phyloP scores from a whole-genome alignment of 2,888 invertebrate species.

The Trisateles emortualis region DNA sequence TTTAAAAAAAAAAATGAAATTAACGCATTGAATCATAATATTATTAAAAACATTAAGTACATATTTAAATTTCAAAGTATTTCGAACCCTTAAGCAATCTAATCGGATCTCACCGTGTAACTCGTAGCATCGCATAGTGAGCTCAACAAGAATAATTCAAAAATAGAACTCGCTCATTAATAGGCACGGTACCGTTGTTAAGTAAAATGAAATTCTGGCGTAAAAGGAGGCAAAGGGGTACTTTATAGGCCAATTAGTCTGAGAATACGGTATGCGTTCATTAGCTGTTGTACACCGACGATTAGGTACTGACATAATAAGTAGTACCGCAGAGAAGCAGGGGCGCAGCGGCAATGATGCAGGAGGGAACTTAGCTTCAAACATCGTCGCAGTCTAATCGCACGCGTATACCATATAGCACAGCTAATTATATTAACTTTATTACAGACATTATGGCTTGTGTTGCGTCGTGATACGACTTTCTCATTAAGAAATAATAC shows the following conservation, averaged over 20 bases:
- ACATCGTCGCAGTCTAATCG: constrained; percentile 14
- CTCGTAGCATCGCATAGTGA: neutral
- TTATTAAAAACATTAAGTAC: constrained; percentile 16
- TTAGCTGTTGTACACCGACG: constrained; percentile 57
- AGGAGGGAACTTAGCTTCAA: neutral
- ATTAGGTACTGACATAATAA: constrained; percentile 52
- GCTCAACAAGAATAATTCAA: constrained; percentile 31
- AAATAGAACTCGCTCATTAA: constrained; percentile 34
- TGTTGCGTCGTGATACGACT: constrained; percentile 58
- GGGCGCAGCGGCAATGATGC: constrained; percentile 13
- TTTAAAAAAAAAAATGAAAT: too few species aligned
- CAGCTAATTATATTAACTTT: constrained; percentile 69
- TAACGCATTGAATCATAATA: constrained; percentile 2
- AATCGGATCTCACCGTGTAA: constrained; percentile 1
- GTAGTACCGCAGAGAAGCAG: constrained; percentile 18
- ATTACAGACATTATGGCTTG: constrained; percentile 59
- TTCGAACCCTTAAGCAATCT: constrained; percentile 10
- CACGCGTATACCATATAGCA: constrained; percentile 43
- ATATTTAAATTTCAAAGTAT: constrained; percentile 14
- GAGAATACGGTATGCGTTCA: constrained; percentile 68
- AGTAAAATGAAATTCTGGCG: constrained; percentile 61
- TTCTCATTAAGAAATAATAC: constrained; percentile 55
- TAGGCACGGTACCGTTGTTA: constrained; percentile 38
- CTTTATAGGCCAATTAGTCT: constrained; percentile 74
- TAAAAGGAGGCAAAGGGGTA: constrained; percentile 56